Base-by-base conservation (phyloP, 2,888 invertebrate species). In the Synanthedon vespiformis region DNA sequence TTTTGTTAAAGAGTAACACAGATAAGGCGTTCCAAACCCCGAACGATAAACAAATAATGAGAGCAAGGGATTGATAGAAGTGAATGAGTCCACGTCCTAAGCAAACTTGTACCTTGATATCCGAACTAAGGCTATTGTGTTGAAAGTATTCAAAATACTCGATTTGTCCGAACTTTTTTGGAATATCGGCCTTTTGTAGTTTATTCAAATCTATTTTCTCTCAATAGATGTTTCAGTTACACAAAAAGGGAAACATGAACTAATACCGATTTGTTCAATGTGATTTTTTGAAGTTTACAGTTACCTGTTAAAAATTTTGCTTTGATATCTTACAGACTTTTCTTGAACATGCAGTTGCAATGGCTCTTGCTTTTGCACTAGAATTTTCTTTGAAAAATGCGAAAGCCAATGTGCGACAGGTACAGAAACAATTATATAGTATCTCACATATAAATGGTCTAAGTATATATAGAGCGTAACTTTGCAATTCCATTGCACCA, bases 21-120 rank as follows among this genome's bases (percentile, higher is more conserved):
- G 62, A 64, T 77, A 60, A 60, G 68, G 61, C 73, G 62, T 74
- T 81, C 69, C 57, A 60, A 61, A 55, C 61, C 70, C 61, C 58
- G 63, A 55, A 53, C 56, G 58, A 63, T 74, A 70, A 74, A 77
- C 79, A 84, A 80, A 82, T 83, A 83, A 80, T 75, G 71, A 74
- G 61, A 74, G 71, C 68, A 70, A 74, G 68, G 77, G 80, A 78
- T 80, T 80, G 79, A 79, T 77, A 74, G 70, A 68, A 72, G 72
- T 62, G 77, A 79, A 75, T 72, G 74, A 74, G 71, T 76, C 68
- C 69, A 72, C 72, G 73, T 81, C 82, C 81, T 83, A 80, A 81
- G 72, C 71, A 81, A 83, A 84, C 80, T 74, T 71, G 61, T 65
- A 70, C 70, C 67, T 74, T 70, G 54, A 56, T 56, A 77, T 74